Evolutionary conservation across 2,797 vertebrate species (phyloP).

Genomic region (Pangasius djambal): DNA sequence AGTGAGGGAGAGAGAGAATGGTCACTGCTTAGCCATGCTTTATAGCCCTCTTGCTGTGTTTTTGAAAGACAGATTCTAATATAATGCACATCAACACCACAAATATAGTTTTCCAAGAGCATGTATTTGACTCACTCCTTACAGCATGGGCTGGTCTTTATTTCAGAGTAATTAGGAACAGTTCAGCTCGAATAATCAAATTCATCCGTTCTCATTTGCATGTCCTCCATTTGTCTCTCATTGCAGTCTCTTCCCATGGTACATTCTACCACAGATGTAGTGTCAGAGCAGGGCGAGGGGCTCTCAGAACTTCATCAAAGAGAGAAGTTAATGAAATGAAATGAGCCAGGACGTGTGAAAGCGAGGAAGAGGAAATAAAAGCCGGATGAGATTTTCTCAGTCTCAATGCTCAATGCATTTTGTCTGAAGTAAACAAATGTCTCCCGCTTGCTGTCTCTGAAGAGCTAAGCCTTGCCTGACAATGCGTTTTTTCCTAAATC

Average conservation of each 20-base stretch:
- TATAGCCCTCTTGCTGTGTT: not conserved
- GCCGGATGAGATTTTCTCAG: slow-evolving; percentile 58
- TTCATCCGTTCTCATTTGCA: slow-evolving; percentile 42
- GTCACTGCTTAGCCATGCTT: not conserved
- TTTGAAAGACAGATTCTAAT: not conserved
- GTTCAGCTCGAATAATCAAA: slow-evolving; percentile 23
- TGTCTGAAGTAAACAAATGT: slow-evolving; percentile 72
- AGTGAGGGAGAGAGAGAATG: not conserved
- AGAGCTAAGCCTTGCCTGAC: not conserved
- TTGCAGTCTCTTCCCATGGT: slow-evolving; percentile 73
- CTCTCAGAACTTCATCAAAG: slow-evolving; percentile 77
- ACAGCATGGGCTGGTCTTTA: slow-evolving; percentile 4
- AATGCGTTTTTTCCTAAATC: not conserved
- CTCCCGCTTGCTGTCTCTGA: slow-evolving; percentile 27
- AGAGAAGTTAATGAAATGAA: slow-evolving; percentile 50
- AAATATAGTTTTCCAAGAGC: not conserved
- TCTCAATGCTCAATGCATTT: slow-evolving; percentile 64
- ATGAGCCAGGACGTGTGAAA: slow-evolving; percentile 60
- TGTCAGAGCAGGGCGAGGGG: slow-evolving; percentile 63
- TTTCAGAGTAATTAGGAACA: slow-evolving; percentile 11
- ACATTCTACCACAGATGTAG: slow-evolving; percentile 64
- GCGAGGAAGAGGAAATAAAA: slow-evolving; percentile 50
- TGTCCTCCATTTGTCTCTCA: slow-evolving; percentile 42
- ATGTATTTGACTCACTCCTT: not conserved
- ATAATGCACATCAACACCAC: not conserved